These are phyloP conservation scores for Aporrectodea caliginosa DNA, from an alignment of 1,140 invertebrate species.

Conservation along the genomic window DNA sequence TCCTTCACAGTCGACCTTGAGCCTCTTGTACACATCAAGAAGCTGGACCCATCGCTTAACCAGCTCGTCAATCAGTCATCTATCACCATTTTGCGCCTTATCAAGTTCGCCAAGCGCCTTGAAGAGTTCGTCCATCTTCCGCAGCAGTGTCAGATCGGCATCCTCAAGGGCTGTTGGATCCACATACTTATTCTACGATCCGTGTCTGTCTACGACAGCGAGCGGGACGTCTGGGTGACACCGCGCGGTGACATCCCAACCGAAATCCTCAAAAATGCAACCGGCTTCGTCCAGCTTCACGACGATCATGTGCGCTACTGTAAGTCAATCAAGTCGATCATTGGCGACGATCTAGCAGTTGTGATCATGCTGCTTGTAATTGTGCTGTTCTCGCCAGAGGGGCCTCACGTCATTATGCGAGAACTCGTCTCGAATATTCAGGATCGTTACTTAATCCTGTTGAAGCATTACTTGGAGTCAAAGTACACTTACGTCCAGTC, in stretches of 20 bases:
- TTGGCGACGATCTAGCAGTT: constrained; percentile 57
- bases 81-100: constrained; percentile 76
- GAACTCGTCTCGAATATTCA: constrained; percentile 66
- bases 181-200: constrained; percentile 79
- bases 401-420: constrained; percentile 72
- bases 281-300: constrained; percentile 48
- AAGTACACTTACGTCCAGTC: constrained; percentile 50
- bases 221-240: constrained; percentile 69
- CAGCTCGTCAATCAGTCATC: constrained; percentile 58
- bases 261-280: constrained; percentile 46
- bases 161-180: constrained; percentile 82
- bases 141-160: constrained; percentile 81
- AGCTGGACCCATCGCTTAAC: constrained; percentile 34
- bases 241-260: constrained; percentile 44
- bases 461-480: constrained; percentile 81
- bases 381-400: constrained; percentile 77
- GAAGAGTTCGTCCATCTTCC: constrained; percentile 70
- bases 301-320: constrained; percentile 50
- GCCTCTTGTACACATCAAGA: constrained; percentile 32
- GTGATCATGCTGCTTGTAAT: constrained; percentile 85
- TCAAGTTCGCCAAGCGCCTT: constrained; percentile 89
- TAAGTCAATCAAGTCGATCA: constrained; percentile 43
- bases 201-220: constrained; percentile 73
- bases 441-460: constrained; percentile 84
- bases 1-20: constrained; percentile 35